Base-by-base conservation (phyloP, 2,888 invertebrate genomes). In the Cheilosia urbana region DNA sequence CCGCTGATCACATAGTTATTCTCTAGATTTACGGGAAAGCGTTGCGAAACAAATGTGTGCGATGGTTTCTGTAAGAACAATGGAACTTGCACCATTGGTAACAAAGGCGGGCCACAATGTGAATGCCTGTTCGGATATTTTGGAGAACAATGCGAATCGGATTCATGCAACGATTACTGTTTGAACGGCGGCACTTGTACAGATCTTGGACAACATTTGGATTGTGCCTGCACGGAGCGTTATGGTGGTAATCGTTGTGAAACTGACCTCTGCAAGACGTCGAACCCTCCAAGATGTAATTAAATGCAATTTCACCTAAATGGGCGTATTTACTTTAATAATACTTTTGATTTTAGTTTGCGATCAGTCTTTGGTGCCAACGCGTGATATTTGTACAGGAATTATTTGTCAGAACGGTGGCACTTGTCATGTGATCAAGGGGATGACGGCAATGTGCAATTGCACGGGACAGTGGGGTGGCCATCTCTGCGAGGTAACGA, bases 21-120 rank as follows among this genome's bases (percentile, higher is more conserved):
- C 11, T 42, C 19, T 60, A 91, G 90, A 40, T 92, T 89, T 51
- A 89, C 93, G 0, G 95, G 95, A 4, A 93, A 93, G 58, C 92
- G 93, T 15, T 96, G 96, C 89, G 94, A 95, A 87, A 92, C 93
- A 47, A 93, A 94, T 88, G 91, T 92, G 6, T 95, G 95, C 89
- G 91, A 93, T 17, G 93, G 93, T 37, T 93, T 93, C 85, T 95
- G 95, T 88, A 93, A 93, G 79, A 94, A 92, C 68, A 89, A 94
- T 45, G 95, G 95, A 87, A 89, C 89, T 51, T 92, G 92, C 66
- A 89, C 88, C 40, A 90, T 92, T 53, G 90, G 91, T 3, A 89
- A 89, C 37, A 91, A 91, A 65, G 92, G 92, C 0, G 92, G 92
- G 7, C 90, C 92, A 0, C 90, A 90, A 42, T 92, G 92, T 79